Evolutionary conservation across 2,113 vertebrate species (phyloP), one percentile per base, ranked within the genome.

Genomic region (Spea bombifrons): DNA sequence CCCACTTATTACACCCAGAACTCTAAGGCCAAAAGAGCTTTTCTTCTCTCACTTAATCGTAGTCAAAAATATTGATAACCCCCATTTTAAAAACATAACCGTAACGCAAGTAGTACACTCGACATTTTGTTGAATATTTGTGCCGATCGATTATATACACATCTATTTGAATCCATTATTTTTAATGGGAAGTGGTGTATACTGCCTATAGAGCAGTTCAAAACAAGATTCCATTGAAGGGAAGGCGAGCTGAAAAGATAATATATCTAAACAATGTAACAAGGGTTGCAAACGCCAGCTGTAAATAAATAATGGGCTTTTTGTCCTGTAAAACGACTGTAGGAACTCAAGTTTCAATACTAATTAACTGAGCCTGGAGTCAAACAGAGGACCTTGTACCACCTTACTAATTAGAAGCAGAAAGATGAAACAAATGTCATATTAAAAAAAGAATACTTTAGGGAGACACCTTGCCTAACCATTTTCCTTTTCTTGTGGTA

Each of bases 321-420:
- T 79, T 79, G 77, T 79, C 77, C 77, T 73, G 77, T 66, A 73
- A 79, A 30, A 79, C 30, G 68, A 72, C 61, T 49, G 46, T 3
- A 17, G n/a, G 13, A 3, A 15, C 69, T 79, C 77, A 73, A 5
- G 48, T 79, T 73, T 12, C 70, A 63, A 6, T 17, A 63, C 70
- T 79, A 79, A 79, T 79, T 79, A 79, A 79, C 70, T n/a, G 17
- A 73, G 53, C n/a, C 53, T 15, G 43, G 17, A 57, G 69, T 73
- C 63, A 66, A 16, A 3, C 7, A n/a, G 48, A 59, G 70, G 77
- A n/a, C 44, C 48, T 4, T 30, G 50, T 53, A 10, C 50, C 50
- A 7, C 50, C 50, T 8, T 1, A 3, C 50, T 53, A 53, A 53
- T 53, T 7, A 53, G 50, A 53, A 8, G 50, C 50, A 53, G 30